These are phyloP conservation scores for Lytechinus variegatus DNA, from an alignment of 35 echinoderm and acorn worm species.

Conservation along the genomic window DNA sequence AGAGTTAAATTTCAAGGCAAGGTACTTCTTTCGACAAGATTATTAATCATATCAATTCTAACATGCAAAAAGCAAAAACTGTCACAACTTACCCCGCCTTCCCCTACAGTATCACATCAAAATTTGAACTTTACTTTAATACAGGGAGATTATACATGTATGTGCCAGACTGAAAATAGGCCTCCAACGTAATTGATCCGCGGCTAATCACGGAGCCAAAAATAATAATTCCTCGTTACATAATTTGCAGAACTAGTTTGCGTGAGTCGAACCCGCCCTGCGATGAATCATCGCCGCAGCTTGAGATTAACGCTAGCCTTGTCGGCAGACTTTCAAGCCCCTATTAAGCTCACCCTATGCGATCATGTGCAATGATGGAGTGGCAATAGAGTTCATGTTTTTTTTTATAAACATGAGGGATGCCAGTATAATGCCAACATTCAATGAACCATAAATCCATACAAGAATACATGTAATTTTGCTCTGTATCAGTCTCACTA, in stretches of 20 bases:
- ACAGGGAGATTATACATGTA: neutral
- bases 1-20: too few species aligned
- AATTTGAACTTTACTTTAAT: too few species aligned
- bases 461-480: neutral
- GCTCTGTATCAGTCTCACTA: neutral
- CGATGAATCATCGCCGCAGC: neutral
- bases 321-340: neutral
- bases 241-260: conserved; percentile 13
- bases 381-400: neutral
- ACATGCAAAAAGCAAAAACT: too few species aligned
- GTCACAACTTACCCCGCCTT: too few species aligned
- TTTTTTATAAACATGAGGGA: neutral
- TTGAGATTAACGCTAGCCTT: neutral
- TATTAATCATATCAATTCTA: too few species aligned
- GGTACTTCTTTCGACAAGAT: too few species aligned
- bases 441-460: neutral
- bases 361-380: neutral
- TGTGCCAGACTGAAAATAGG: neutral
- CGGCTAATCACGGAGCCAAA: conserved; percentile 16
- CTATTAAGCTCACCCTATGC: neutral
- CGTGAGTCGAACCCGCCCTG: neutral
- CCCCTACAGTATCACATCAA: too few species aligned
- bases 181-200: neutral
- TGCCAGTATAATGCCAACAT: neutral
- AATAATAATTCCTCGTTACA: neutral